Evolutionary conservation across 2,797 vertebrate genomes (phyloP).

Genomic region (Enteromius mattozi): DNA sequence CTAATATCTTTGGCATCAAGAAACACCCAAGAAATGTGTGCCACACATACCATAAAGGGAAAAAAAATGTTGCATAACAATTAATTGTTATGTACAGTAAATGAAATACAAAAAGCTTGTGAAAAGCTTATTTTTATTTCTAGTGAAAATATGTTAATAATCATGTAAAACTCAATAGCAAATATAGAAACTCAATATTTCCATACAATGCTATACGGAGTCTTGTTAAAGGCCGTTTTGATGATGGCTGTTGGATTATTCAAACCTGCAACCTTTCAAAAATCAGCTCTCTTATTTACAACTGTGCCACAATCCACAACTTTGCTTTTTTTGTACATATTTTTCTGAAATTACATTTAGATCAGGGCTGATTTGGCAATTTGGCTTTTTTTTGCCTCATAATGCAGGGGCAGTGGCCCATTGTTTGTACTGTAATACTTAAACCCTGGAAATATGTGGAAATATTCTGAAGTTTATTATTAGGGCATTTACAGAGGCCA

Average conservation of each 20-base stretch:
- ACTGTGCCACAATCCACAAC: background rate
- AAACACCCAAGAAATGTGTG: conserved; percentile 3
- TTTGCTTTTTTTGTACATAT: background rate
- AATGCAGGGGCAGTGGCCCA: too few species aligned
- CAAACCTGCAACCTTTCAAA: background rate
- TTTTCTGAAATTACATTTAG: too few species aligned
- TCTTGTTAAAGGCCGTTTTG: background rate
- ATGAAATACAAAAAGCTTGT: background rate
- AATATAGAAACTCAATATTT: background rate
- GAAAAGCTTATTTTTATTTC: background rate
- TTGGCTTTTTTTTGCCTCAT: too few species aligned
- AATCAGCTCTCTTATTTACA: background rate
- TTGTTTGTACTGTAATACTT: too few species aligned
- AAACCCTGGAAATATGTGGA: too few species aligned
- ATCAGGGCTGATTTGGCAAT: too few species aligned
- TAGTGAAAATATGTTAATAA: background rate
- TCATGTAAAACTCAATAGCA: background rate
- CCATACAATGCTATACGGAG: background rate
- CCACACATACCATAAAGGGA: background rate
- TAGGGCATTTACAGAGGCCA: too few species aligned
- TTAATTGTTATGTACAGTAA: background rate
- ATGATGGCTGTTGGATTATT: background rate
- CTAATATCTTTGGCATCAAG: conserved; percentile 1
- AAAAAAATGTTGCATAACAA: background rate
- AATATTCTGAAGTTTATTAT: too few species aligned